A percentile compares a stretch with the other conserved stretches of the same genome.
phyloP scores from a whole-genome alignment of 2,113 vertebrate genomes.

The Pteropus alecto region DNA sequence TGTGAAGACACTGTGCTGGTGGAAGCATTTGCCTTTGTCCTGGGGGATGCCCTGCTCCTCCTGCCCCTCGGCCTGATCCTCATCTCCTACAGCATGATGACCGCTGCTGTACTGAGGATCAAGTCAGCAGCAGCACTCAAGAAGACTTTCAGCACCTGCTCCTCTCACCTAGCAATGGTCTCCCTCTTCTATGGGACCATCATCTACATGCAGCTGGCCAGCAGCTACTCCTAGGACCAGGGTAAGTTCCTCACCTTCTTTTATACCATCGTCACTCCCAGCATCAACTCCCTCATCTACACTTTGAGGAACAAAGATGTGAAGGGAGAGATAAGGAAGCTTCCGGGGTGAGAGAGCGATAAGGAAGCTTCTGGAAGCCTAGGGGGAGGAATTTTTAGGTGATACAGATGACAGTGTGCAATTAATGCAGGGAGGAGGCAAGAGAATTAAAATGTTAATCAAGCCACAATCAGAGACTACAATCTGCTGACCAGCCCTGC shows the following conservation, averaged over 20 bases:
- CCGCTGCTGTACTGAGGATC: not conserved
- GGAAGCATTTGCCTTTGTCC: constrained; percentile 8
- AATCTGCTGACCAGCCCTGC: no score
- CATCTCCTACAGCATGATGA: constrained; percentile 6
- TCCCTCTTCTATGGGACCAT: constrained; percentile 63
- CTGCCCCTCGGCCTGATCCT: constrained; percentile 45
- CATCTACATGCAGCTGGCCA: constrained; percentile 60
- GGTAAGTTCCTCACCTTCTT: constrained; percentile 67
- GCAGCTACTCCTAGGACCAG: constrained; percentile 50
- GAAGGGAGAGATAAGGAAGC: not conserved
- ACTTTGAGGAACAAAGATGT: not conserved
- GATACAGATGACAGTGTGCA: no score
- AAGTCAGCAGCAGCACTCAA: not conserved
- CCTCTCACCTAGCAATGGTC: constrained; percentile 48
- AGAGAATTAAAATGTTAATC: no score
- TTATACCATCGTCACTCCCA: constrained; percentile 57
- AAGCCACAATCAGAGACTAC: no score
- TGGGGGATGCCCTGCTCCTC: constrained; percentile 43
- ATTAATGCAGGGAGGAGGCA: no score
- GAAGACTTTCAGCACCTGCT: constrained; percentile 60
- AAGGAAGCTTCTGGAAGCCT: not conserved
- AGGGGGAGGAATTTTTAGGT: not conserved
- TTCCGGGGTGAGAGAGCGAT: not conserved
- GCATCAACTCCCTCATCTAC: constrained; percentile 62
- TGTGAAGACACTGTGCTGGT: constrained; percentile 39